Conservation (phyloP, 2,888 invertebrate genomes). For the Lithosia quadra region DNA sequence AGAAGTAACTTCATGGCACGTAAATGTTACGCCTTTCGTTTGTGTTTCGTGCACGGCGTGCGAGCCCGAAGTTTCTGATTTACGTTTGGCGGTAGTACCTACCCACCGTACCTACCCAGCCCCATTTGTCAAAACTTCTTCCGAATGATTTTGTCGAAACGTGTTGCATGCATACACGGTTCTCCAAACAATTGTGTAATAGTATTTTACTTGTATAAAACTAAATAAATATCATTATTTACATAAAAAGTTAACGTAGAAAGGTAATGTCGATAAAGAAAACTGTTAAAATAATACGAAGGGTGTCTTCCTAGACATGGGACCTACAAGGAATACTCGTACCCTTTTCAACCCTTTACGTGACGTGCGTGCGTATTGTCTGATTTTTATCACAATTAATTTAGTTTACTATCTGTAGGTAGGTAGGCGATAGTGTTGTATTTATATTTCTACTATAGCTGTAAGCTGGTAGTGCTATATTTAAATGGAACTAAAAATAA, state of each 20-base stretch:
- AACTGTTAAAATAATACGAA: conserved; percentile 15
- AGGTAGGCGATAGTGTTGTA: not conserved
- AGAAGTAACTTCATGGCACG: not conserved
- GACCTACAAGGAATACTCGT: conserved; percentile 39
- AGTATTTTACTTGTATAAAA: not conserved
- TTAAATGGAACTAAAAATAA: too few species aligned
- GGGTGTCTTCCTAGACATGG: conserved; percentile 45
- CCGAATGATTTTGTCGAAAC: not conserved
- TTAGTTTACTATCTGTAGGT: conserved; percentile 39
- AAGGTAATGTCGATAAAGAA: conserved; percentile 11
- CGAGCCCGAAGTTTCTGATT: not conserved
- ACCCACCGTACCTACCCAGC: too few species aligned
- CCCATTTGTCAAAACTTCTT: not conserved
- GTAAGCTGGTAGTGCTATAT: too few species aligned
- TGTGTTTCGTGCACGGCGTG: not conserved
- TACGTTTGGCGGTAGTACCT: not conserved
- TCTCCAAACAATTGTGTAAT: not conserved
- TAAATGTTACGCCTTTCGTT: not conserved
- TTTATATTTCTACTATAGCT: too few species aligned
- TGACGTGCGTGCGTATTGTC: conserved; percentile 56
- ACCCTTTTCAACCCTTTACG: conserved; percentile 61
- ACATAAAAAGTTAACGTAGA: not conserved
- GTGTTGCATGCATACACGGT: too few species aligned
- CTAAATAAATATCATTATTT: not conserved
- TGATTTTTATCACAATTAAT: conserved; percentile 63